phyloP scores from a whole-genome alignment of 2,797 vertebrate genomes.

The Epinephelus coioides region DNA sequence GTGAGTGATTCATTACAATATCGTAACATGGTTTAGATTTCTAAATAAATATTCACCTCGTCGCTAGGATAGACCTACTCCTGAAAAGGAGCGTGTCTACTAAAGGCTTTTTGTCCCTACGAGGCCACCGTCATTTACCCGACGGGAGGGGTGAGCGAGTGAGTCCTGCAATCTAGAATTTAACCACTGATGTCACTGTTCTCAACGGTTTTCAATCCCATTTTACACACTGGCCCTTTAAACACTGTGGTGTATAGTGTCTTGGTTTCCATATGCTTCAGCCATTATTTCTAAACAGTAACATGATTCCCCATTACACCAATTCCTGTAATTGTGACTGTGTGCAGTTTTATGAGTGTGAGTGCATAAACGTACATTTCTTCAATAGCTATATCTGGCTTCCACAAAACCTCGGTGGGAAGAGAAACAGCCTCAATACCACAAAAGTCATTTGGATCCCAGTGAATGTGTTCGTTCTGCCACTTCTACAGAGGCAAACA shows the following conservation, averaged over 20 bases:
- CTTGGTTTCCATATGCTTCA: not conserved
- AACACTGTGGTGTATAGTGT: not conserved
- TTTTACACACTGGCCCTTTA: no score
- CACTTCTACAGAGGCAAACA: slow-evolving; percentile 48
- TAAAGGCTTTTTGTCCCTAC: no score
- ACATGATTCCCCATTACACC: not conserved
- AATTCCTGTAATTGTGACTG: not conserved
- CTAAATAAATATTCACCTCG: no score
- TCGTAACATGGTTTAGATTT: no score
- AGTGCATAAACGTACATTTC: slow-evolving; percentile 59
- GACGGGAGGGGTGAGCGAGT: no score
- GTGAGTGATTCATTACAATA: no score
- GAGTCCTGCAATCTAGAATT: no score
- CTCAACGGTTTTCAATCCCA: no score
- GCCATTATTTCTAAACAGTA: slow-evolving; percentile 2
- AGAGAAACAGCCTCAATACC: slow-evolving; percentile 53
- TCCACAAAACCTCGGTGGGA: slow-evolving; percentile 69
- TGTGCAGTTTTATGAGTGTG: not conserved
- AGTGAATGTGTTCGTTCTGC: slow-evolving; percentile 69
- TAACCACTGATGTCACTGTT: no score
- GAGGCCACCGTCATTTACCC: no score
- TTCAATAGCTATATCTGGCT: slow-evolving; percentile 69
- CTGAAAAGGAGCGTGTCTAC: no score
- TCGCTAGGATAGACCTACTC: no score
- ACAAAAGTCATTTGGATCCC: slow-evolving; percentile 71